A percentile compares a stretch with the other conserved stretches of the same genome.
phyloP scores from a whole-genome alignment of 2,888 invertebrate genomes.

The Epinotia nisella region DNA sequence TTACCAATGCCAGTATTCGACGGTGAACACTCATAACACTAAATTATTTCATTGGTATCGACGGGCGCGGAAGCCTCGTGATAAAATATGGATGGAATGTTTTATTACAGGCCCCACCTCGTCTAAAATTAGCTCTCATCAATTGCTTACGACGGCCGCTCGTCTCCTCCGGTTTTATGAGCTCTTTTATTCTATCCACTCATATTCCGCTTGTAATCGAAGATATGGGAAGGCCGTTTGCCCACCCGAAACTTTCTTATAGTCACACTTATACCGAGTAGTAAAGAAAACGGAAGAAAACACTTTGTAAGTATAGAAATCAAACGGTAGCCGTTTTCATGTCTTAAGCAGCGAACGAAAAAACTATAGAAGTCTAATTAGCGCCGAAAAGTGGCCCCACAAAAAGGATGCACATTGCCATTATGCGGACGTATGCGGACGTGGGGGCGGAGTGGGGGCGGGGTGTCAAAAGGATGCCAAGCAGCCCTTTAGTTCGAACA shows the following conservation, averaged over 20 bases:
- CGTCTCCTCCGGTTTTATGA: constrained; percentile 46
- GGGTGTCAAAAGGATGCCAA: too few relatives aligned
- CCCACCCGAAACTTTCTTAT: neutral
- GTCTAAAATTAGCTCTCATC: constrained; percentile 47
- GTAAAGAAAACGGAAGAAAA: too few relatives aligned
- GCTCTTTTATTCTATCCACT: constrained; percentile 25
- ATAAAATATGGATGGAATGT: constrained; percentile 38
- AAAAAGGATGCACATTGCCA: too few relatives aligned
- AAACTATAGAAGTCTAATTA: too few relatives aligned
- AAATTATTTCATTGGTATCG: constrained; percentile 30
- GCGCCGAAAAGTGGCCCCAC: too few relatives aligned
- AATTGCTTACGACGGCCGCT: constrained; percentile 23
- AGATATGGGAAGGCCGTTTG: neutral
- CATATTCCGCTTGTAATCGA: constrained; percentile 15
- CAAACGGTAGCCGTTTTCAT: too few relatives aligned
- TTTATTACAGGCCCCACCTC: constrained; percentile 43
- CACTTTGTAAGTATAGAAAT: too few relatives aligned
- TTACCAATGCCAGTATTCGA: neutral
- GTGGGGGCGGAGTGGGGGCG: too few relatives aligned
- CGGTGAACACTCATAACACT: neutral
- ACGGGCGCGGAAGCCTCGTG: constrained; percentile 23
- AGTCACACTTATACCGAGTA: neutral
- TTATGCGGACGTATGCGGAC: too few relatives aligned
- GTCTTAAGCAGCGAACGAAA: too few relatives aligned
- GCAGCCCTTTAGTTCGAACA: too few relatives aligned